phyloP scores from a whole-genome alignment of 2,888 invertebrate species.

The Drosophila mulleri region DNA sequence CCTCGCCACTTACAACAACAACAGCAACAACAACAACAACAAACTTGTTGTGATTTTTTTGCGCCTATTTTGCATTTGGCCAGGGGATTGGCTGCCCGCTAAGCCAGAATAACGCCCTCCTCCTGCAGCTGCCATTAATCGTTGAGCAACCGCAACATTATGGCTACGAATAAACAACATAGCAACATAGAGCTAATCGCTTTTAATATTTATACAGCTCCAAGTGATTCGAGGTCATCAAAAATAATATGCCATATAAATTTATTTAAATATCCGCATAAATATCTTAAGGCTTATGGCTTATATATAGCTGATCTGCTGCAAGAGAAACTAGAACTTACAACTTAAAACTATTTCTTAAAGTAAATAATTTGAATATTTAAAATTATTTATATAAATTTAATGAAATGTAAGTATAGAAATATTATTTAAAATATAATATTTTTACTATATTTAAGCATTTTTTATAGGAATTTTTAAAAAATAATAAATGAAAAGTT shows the following conservation, averaged over 20 bases:
- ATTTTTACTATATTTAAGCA: too few species aligned
- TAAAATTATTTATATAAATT: too few species aligned
- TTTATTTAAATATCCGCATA: neutral
- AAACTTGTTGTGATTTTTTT: constrained; percentile 59
- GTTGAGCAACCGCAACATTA: constrained; percentile 63
- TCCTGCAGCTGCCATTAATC: constrained; percentile 75
- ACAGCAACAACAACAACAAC: constrained; percentile 40
- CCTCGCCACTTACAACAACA: constrained; percentile 62
- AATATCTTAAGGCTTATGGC: too few species aligned
- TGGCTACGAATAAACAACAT: constrained; percentile 15
- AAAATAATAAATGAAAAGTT: too few species aligned
- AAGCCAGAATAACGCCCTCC: constrained; percentile 63
- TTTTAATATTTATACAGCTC: constrained; percentile 23
- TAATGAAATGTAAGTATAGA: too few species aligned
- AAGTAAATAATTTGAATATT: too few species aligned
- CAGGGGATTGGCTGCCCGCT: constrained; percentile 63
- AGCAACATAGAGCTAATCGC: constrained; percentile 39
- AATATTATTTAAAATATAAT: too few species aligned
- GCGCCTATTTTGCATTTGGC: constrained; percentile 74
- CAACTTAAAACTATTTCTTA: too few species aligned
- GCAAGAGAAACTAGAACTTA: too few species aligned
- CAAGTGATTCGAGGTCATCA: constrained; percentile 1
- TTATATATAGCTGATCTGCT: too few species aligned
- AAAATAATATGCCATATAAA: neutral
- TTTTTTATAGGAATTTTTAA: too few species aligned